Evolutionary conservation across 2,113 vertebrate genomes (phyloP).

Genomic region (Paraplagusia blochii): DNA sequence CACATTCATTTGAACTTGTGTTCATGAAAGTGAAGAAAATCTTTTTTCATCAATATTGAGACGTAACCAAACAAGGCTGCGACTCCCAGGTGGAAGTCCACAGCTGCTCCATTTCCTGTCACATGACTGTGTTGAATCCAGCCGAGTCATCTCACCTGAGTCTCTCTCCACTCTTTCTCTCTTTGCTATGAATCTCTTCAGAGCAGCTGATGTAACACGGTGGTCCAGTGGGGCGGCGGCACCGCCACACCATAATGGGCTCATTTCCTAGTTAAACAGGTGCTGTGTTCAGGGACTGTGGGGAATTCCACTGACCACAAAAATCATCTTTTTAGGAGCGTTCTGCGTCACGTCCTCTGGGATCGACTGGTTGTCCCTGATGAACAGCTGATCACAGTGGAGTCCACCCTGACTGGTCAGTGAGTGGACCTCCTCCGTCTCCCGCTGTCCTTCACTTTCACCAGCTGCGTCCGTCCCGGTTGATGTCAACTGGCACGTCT

Average conservation of each 20-base stretch:
- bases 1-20: too few species aligned
- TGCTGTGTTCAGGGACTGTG: neutral
- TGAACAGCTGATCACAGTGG: too few species aligned
- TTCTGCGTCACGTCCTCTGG: neutral
- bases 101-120: neutral
- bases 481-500: too few species aligned
- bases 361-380: neutral
- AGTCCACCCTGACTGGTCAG: too few species aligned
- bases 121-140: neutral
- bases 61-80: too few species aligned
- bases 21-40: too few species aligned
- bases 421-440: neutral
- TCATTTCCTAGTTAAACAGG: constrained; percentile 40
- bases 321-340: constrained; percentile 25
- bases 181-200: neutral
- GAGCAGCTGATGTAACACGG: too few species aligned
- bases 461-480: neutral
- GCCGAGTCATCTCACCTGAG: neutral
- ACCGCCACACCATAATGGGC: constrained; percentile 15
- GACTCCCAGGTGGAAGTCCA: too few species aligned
- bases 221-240: neutral
- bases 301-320: neutral
- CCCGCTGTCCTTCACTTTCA: neutral
- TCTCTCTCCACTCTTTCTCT: too few species aligned
- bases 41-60: too few species aligned